Evolutionary conservation across 2,113 vertebrate species (phyloP).

Genomic region (mouse (Mus musculus)): GRCm39 chr6:8545501-8546000

Average conservation of each 20-base stretch:
- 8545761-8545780: slow-evolving; percentile 39
- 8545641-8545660: slow-evolving; percentile 1
- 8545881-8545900: slow-evolving; percentile 18
- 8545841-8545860: slow-evolving; percentile 52
- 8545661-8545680: slow-evolving; percentile 39
- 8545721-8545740: not conserved
- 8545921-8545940: not conserved
- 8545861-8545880: not conserved
- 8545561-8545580: not conserved
- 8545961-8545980: slow-evolving; percentile 8
- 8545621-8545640: slow-evolving; percentile 43
- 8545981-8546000: not conserved
- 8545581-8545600: not conserved
- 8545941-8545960: not conserved
- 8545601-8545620: slow-evolving; percentile 12
- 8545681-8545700: not conserved
- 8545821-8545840: slow-evolving; percentile 35
- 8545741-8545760: slow-evolving; percentile 33
- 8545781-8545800: slow-evolving; percentile 23
- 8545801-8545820: not conserved
- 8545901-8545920: slow-evolving; percentile 16
- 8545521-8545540: not conserved
- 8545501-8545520: slow-evolving; percentile 10
- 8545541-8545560: slow-evolving; percentile 3
- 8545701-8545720: slow-evolving; percentile 18